Conservation (phyloP, 92 coral and sea anemone genomes). For the Parazoanthus atlanticus region DNA sequence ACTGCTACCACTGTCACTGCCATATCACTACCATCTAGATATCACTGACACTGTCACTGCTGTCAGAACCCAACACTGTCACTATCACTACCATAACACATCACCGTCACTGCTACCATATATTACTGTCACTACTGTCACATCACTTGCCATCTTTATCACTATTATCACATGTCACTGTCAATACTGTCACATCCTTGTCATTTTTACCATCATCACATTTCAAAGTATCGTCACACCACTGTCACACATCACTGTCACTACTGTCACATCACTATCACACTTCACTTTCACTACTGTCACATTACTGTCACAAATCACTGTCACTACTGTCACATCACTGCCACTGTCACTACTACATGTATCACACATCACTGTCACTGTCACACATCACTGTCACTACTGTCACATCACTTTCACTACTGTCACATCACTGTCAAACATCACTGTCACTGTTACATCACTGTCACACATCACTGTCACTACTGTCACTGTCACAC, state of each 20-base stretch:
- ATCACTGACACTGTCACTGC: too few species aligned
- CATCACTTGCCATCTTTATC: too few species aligned
- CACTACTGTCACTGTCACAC: too few species aligned
- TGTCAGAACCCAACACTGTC: too few species aligned
- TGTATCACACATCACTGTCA: too few species aligned
- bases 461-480: background rate
- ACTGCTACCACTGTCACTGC: too few species aligned
- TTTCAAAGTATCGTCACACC: background rate
- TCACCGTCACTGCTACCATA: too few species aligned
- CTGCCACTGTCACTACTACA: background rate
- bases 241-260: background rate
- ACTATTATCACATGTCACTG: too few species aligned
- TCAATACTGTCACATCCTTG: background rate
- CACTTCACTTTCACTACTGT: background rate
- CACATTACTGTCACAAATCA: background rate
- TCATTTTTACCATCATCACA: background rate
- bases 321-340: background rate
- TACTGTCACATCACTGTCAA: background rate
- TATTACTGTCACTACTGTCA: background rate
- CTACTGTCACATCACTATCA: background rate
- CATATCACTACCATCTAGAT: too few species aligned
- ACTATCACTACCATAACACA: background rate
- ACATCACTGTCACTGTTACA: background rate
- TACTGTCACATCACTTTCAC: background rate
- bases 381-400: background rate